A percentile compares a stretch with the other conserved stretches of the same genome.
Evolutionary conservation across 2,888 invertebrate genomes (phyloP).

Genomic region (Orthosia gracilis): DNA sequence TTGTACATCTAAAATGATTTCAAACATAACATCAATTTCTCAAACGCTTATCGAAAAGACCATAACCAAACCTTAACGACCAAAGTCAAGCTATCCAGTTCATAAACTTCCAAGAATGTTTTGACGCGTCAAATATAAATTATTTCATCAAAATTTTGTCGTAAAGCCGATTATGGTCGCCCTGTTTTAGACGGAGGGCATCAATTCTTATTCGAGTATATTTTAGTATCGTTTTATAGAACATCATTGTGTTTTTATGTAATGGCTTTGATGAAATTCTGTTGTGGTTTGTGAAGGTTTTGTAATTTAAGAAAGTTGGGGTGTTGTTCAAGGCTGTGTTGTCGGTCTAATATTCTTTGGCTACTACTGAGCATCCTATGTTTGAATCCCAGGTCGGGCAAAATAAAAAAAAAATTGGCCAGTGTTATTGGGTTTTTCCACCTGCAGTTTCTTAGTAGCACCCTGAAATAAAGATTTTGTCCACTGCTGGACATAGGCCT

Average conservation of each 20-base stretch:
- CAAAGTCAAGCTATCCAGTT: conserved; percentile 52
- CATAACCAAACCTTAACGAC: conserved; percentile 13
- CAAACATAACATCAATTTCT: not conserved
- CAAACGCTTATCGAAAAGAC: conserved; percentile 8
- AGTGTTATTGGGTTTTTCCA: too few species aligned
- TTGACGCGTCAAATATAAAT: conserved; percentile 62
- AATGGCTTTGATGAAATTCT: conserved; percentile 40
- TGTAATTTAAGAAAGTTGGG: conserved; percentile 11
- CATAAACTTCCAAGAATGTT: conserved; percentile 58
- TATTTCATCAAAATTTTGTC: conserved; percentile 63
- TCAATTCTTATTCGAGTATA: conserved; percentile 46
- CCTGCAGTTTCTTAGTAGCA: too few species aligned
- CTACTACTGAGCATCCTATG: too few species aligned
- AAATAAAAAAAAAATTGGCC: too few species aligned
- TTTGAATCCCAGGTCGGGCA: too few species aligned
- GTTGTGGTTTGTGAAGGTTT: conserved; percentile 40
- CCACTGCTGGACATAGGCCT: too few species aligned
- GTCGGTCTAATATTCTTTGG: not conserved
- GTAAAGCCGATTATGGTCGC: conserved; percentile 62
- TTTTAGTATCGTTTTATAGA: conserved; percentile 37
- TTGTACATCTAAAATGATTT: too few species aligned
- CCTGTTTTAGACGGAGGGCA: conserved; percentile 31
- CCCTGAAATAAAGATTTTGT: too few species aligned
- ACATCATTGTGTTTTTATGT: conserved; percentile 43
- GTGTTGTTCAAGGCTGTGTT: not conserved